Base-by-base conservation (phyloP, 92 coral and sea anemone genomes). In the Parazoanthus darwini region DNA sequence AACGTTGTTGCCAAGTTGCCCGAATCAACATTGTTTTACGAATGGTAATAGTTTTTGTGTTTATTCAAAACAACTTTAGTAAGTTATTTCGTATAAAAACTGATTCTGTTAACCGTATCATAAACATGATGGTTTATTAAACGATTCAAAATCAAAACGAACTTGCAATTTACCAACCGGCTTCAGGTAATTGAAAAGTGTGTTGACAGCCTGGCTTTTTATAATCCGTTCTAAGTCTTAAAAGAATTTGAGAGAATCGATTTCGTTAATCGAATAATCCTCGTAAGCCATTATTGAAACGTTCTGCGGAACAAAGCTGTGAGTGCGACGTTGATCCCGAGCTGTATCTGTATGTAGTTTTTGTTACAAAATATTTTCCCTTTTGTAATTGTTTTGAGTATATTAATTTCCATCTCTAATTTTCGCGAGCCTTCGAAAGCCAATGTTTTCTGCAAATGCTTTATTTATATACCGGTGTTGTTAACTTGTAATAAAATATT, bases 191-290 rank as follows among this genome's bases (percentile, higher is more conserved):
- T 54, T 54, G 59, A 54, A 23, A 63, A 18, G 70, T 22, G n/a
- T 63, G 70, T 22, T 20, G 70, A 63, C 70, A 63, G 8, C 26
- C 25, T 63, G 70, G 70, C 16, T 8, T 63, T 6, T 23, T 20
- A 4, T 63, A 63, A 63, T 63, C 70, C n/a, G 26, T 4, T 63
- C 70, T 18, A 18, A 22, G 2, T 26, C 6, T 7, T 85, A 5
- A 89, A 85, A 66, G 65, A 89, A 83, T 50, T 65, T 65, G 78
- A 67, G 23, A 6, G 66, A 58, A 58, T 15, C 66, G 3, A 5
- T 76, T 39, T 76, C 79, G 46, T 37, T 76, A 76, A 39, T 76
- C 79, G 79, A 74, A 74, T 74, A 74, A 36, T 74, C 79, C 79
- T 3, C 44, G 3, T 14, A 74, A 20, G 23, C 44, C 22, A 36